phyloP scores from a whole-genome alignment of 2,113 vertebrate genomes.

The Thunnus maccoyii region DNA sequence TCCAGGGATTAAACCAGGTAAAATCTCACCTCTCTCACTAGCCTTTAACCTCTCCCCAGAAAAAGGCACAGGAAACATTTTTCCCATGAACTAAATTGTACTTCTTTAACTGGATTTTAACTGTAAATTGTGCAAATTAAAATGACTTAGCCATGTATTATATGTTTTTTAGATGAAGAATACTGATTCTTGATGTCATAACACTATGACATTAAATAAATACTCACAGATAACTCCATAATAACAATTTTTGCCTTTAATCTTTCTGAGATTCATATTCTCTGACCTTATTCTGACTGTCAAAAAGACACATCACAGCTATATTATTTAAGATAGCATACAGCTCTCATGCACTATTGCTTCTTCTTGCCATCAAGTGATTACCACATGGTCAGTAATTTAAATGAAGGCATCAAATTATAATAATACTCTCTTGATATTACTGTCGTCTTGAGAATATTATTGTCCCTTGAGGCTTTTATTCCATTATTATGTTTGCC shows the following conservation, averaged over 20 bases:
- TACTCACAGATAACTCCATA: constrained; percentile 18
- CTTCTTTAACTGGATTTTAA: not conserved
- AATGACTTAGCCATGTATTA: not conserved
- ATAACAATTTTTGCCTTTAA: not conserved
- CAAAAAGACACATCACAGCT: constrained; percentile 7
- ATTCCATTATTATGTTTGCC: constrained; percentile 15
- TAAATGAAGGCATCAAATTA: constrained; percentile 59
- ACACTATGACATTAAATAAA: not conserved
- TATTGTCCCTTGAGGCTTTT: constrained; percentile 28
- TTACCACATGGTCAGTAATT: constrained; percentile 66
- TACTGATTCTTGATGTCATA: not conserved
- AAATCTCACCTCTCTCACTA: constrained; percentile 16
- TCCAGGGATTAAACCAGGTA: constrained; percentile 40
- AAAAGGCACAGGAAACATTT: constrained; percentile 10
- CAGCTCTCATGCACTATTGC: constrained; percentile 30
- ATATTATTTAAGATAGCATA: constrained; percentile 34
- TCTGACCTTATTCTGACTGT: not conserved
- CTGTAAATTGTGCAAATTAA: not conserved
- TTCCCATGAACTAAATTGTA: not conserved
- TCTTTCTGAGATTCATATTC: constrained; percentile 4
- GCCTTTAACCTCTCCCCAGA: constrained; percentile 2
- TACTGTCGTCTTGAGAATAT: constrained; percentile 38
- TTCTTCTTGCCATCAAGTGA: constrained; percentile 48
- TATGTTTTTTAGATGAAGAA: not conserved
- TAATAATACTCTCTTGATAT: constrained; percentile 49